phyloP scores from a whole-genome alignment of 2,797 vertebrate genomes.

The Lacerta agilis region DNA sequence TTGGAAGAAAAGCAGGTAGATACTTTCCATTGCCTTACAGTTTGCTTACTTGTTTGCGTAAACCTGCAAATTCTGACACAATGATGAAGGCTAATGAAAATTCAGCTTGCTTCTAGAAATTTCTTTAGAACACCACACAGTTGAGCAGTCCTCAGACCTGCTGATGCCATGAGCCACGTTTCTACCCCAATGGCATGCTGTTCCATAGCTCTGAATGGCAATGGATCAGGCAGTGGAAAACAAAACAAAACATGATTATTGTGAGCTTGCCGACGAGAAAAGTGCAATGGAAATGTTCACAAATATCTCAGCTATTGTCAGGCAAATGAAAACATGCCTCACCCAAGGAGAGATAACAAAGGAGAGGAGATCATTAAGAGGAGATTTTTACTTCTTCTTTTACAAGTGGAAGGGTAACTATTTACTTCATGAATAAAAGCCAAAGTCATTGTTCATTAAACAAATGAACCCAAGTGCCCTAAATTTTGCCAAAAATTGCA shows the following conservation, averaged over 20 bases:
- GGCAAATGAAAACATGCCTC: conserved; percentile 40
- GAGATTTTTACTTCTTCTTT: background rate
- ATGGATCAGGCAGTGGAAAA: background rate
- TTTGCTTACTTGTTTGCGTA: background rate
- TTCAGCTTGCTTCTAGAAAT: background rate
- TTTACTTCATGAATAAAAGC: conserved; percentile 30
- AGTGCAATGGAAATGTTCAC: conserved; percentile 9
- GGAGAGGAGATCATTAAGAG: background rate
- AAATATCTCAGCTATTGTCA: conserved; percentile 7
- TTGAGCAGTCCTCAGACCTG: background rate
- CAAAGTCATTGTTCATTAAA: conserved; percentile 35
- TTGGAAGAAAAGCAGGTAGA: background rate
- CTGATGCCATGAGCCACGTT: background rate
- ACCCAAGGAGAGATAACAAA: conserved; percentile 39
- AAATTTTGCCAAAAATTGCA: conserved; percentile 50
- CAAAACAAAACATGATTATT: background rate
- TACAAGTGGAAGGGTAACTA: conserved; percentile 28
- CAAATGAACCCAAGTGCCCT: conserved; percentile 14
- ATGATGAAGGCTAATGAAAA: background rate
- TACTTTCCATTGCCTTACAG: background rate
- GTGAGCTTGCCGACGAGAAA: conserved; percentile 33
- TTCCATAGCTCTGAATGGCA: background rate
- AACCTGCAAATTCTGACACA: background rate
- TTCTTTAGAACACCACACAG: background rate
- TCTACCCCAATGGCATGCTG: too few species aligned